Conservation (phyloP, 2,113 vertebrate genomes). For the Neolamprologus caudopunctatus region DNA sequence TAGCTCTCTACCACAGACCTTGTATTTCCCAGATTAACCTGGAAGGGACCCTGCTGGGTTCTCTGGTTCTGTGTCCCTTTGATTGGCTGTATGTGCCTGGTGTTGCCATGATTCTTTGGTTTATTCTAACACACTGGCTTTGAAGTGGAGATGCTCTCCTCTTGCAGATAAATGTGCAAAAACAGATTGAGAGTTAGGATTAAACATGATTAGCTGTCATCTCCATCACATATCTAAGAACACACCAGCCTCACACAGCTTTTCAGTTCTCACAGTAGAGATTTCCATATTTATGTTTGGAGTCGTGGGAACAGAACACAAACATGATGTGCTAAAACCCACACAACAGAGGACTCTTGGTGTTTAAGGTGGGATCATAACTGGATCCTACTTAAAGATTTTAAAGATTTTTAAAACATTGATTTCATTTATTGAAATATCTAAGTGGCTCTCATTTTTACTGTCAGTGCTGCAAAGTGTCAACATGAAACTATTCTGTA, state of each 20-base stretch:
- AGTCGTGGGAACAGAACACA: background rate
- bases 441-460: background rate
- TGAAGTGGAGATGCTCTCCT: background rate
- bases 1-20: background rate
- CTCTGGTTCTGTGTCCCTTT: background rate
- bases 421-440: background rate
- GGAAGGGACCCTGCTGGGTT: background rate
- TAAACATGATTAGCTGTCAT: background rate
- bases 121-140: background rate
- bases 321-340: background rate
- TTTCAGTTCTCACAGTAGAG: background rate
- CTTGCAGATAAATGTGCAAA: background rate
- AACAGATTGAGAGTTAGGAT: background rate
- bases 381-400: background rate
- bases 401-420: background rate
- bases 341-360: accelerated
- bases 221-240: background rate
- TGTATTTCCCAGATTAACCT: background rate
- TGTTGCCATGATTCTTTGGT: background rate
- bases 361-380: background rate
- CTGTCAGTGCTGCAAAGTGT: background rate
- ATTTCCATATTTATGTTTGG: background rate
- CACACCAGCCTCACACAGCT: background rate
- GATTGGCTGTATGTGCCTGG: background rate
- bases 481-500: background rate